phyloP scores from a whole-genome alignment of 1,140 invertebrate species.

The Halesus radiatus region DNA sequence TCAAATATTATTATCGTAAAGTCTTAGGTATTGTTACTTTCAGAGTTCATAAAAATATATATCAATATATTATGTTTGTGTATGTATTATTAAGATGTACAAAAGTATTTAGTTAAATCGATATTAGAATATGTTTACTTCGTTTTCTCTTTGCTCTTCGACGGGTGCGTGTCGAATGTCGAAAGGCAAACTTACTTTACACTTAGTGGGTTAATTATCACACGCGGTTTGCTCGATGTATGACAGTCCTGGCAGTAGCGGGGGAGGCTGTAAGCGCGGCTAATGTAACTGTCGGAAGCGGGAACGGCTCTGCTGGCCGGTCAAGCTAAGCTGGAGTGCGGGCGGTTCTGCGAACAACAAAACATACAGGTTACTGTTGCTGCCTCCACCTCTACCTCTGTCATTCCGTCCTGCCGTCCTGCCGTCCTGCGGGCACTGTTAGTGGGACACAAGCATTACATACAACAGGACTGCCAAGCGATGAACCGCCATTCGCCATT shows the following conservation, averaged over 20 bases:
- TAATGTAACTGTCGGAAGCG: constrained; percentile 60
- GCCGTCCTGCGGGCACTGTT: neutral
- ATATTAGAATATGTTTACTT: constrained; percentile 57
- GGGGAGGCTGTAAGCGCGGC: constrained; percentile 64
- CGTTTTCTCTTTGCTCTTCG: constrained; percentile 10
- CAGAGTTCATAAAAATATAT: constrained; percentile 57
- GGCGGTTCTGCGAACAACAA: constrained; percentile 71
- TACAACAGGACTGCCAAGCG: neutral
- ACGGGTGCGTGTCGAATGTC: neutral
- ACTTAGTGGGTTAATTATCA: constrained; percentile 58
- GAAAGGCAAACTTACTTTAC: constrained; percentile 12
- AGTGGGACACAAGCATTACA: neutral
- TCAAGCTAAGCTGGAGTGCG: constrained; percentile 64
- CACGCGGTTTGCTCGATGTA: constrained; percentile 70
- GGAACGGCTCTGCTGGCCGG: constrained; percentile 66
- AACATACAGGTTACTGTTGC: constrained; percentile 59
- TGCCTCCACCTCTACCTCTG: neutral
- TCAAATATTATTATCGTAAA: constrained; percentile 38
- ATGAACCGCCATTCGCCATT: neutral
- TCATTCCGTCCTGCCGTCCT: neutral
- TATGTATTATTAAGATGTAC: constrained; percentile 49
- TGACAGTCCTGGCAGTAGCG: constrained; percentile 63
- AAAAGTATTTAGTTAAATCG: constrained; percentile 53
- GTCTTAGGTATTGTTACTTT: constrained; percentile 50
- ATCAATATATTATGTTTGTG: constrained; percentile 49